Conservation (phyloP, 1,140 invertebrate genomes). For the Drosophila obscura region DNA sequence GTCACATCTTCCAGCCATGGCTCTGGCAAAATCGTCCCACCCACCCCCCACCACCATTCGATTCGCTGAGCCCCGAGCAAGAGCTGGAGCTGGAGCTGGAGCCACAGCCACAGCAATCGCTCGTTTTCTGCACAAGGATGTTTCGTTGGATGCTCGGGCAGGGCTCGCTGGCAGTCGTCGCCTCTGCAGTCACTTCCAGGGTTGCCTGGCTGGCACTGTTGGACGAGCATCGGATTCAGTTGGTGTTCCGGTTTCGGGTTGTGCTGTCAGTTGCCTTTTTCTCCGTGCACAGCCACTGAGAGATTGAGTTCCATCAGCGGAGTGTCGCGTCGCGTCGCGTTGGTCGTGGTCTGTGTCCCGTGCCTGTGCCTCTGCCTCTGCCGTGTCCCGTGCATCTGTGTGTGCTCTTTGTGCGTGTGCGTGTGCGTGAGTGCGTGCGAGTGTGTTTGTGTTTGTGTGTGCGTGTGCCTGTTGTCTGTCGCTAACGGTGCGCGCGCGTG, state of each 20-base stretch:
- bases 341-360: conserved; percentile 44
- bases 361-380: conserved; percentile 25
- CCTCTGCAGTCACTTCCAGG: conserved; percentile 67
- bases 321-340: conserved; percentile 64
- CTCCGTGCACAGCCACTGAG: conserved; percentile 67
- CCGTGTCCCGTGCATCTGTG: conserved; percentile 4
- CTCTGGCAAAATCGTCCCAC: conserved; percentile 9
- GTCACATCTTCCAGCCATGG: conserved; percentile 38
- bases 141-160: conserved; percentile 28
- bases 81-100: not conserved
- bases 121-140: conserved; percentile 51
- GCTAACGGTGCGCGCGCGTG: conserved; percentile 72
- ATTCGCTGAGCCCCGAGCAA: too few species aligned
- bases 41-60: too few species aligned
- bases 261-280: conserved; percentile 84
- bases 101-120: conserved; percentile 3
- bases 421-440: conserved; percentile 22
- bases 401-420: conserved; percentile 4
- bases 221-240: conserved; percentile 77
- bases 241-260: conserved; percentile 84
- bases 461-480: conserved; percentile 61
- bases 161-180: conserved; percentile 43
- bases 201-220: conserved; percentile 69
- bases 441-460: conserved; percentile 25
- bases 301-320: conserved; percentile 41